These are phyloP conservation scores for Leiothrix lutea DNA, from an alignment of 2,113 vertebrate genomes.

Conservation along the genomic window DNA sequence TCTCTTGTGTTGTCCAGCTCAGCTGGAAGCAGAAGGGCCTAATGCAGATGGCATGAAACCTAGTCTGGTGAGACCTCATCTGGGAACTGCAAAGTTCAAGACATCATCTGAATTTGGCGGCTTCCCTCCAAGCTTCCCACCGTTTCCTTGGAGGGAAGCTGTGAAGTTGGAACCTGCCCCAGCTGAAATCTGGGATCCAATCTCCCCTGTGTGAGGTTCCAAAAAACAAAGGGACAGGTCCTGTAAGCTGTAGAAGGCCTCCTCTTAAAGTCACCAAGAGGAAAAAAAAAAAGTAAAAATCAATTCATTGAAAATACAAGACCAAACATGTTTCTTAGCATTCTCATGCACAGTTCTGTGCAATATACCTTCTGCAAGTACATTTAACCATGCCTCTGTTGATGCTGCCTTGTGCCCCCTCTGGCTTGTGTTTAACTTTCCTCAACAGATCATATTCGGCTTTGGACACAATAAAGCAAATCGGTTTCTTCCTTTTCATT, in stretches of 20 bases:
- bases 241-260: background rate
- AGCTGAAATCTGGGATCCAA: background rate
- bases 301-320: background rate
- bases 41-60: background rate
- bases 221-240: background rate
- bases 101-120: background rate
- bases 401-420: background rate
- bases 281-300: background rate
- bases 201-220: background rate
- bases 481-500: slow-evolving; percentile 39
- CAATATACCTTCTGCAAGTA: background rate
- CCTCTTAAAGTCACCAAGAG: background rate
- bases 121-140: background rate
- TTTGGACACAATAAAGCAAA: slow-evolving; percentile 14
- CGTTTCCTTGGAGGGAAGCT: background rate
- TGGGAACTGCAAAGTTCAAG: background rate
- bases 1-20: background rate
- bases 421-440: background rate
- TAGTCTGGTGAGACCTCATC: background rate
- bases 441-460: background rate
- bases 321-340: background rate
- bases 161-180: background rate
- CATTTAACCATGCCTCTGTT: background rate
- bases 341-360: background rate
- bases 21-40: background rate